Evolutionary conservation across 2,797 vertebrate genomes (phyloP).

Genomic region (Girardinus metallicus): DNA sequence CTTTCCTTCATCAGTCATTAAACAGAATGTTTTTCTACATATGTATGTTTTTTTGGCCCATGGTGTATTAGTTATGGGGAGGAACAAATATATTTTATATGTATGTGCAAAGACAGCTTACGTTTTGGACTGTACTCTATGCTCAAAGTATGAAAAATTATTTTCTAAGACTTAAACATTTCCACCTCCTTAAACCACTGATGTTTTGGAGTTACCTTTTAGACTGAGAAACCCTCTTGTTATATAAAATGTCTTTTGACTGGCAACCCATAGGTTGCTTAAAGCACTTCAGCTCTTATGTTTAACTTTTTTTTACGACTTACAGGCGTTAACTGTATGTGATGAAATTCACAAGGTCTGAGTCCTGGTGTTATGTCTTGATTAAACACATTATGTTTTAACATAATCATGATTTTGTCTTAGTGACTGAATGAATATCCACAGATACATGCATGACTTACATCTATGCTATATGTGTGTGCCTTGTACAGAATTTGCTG

Average conservation of each 20-base stretch:
- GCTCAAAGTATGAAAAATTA: not conserved
- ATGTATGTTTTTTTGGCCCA: not conserved
- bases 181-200: no score
- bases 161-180: not conserved
- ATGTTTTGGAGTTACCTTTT: no score
- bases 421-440: not conserved
- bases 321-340: not conserved
- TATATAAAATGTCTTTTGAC: not conserved
- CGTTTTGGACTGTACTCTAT: not conserved
- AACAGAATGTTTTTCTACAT: not conserved
- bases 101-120: not conserved
- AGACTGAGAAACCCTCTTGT: not conserved
- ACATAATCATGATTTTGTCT: not conserved
- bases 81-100: not conserved
- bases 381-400: not conserved
- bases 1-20: not conserved
- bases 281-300: not conserved
- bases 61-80: not conserved
- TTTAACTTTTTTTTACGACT: not conserved
- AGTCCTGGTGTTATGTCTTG: not conserved
- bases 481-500: conserved; percentile 1
- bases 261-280: not conserved
- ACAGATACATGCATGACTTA: not conserved
- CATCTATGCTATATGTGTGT: not conserved
- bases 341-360: not conserved